phyloP scores from a whole-genome alignment of 2,797 vertebrate species.

The Syngnathus acus region DNA sequence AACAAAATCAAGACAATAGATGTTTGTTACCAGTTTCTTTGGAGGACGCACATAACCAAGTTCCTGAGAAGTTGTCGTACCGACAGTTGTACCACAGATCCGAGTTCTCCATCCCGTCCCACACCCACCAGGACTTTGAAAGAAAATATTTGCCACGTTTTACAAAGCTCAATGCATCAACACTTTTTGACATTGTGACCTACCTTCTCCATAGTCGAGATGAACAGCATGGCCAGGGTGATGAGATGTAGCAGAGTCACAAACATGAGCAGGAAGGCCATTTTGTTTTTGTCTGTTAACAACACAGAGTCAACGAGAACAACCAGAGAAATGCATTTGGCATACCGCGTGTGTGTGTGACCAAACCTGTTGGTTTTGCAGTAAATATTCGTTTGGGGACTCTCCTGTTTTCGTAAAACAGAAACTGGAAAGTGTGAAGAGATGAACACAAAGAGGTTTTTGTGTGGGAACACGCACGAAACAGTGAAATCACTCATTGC shows the following conservation, averaged over 20 bases:
- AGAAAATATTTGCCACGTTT: constrained; percentile 4
- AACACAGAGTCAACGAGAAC: constrained; percentile 13
- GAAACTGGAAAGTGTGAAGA: constrained; percentile 42
- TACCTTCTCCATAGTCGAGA: constrained; percentile 88
- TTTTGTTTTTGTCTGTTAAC: constrained; percentile 41
- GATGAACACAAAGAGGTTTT: constrained; percentile 34
- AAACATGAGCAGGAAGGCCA: constrained; percentile 73
- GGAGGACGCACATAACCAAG: constrained; percentile 72
- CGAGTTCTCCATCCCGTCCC: constrained; percentile 69
- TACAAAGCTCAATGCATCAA: not conserved
- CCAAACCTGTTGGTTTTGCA: constrained; percentile 12
- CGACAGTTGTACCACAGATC: constrained; percentile 86
- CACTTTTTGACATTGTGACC: not conserved
- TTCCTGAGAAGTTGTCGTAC: constrained; percentile 61
- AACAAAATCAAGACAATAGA: not conserved
- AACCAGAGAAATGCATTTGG: not conserved
- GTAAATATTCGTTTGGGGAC: constrained; percentile 15
- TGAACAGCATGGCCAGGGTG: constrained; percentile 84
- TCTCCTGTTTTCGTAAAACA: constrained; percentile 37
- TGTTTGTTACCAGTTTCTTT: constrained; percentile 70
- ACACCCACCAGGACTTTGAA: constrained; percentile 85
- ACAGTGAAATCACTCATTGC: constrained; percentile 32
- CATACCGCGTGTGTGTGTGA: constrained; percentile 5
- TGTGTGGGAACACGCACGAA: constrained; percentile 27
- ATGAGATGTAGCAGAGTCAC: constrained; percentile 82